Percentiles rank a stretch among this genome's conserved stretches.
Evolutionary conservation across 2,888 invertebrate species (phyloP).

Genomic region (Venustoraphidia nigricollis): DNA sequence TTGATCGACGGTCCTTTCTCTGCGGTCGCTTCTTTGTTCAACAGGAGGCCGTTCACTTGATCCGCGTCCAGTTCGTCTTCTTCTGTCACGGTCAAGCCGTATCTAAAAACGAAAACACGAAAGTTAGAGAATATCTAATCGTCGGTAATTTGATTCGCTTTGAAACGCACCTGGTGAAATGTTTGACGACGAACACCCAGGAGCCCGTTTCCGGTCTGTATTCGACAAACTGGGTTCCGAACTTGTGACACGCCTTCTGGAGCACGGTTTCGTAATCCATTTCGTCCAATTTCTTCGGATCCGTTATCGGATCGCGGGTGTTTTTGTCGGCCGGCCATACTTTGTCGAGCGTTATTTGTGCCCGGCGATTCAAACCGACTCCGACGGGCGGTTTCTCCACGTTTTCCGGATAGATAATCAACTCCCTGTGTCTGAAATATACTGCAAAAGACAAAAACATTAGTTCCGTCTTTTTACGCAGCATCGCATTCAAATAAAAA

Average conservation of each 20-base stretch:
- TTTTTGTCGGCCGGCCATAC: conserved; percentile 89
- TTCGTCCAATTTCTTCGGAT: conserved; percentile 54
- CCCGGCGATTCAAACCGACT: conserved; percentile 73
- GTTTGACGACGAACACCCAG: conserved; percentile 92
- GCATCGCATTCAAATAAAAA: neutral
- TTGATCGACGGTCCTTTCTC: conserved; percentile 18
- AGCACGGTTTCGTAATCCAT: conserved; percentile 80
- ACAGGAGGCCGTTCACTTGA: no score
- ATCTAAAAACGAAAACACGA: no score
- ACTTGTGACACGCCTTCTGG: conserved; percentile 67
- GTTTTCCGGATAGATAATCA: conserved; percentile 88
- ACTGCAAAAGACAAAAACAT: conserved; percentile 34
- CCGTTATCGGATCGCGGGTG: conserved; percentile 61
- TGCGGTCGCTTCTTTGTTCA: no score
- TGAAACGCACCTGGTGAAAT: conserved; percentile 83
- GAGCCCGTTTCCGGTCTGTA: conserved; percentile 91
- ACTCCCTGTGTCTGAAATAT: conserved; percentile 85
- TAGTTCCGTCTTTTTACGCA: no score
- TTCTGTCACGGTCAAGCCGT: conserved; percentile 59
- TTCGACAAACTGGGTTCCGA: conserved; percentile 84
- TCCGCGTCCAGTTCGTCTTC: conserved; percentile 45
- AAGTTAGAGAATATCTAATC: no score
- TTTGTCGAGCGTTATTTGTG: conserved; percentile 82
- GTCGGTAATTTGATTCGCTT: no score
- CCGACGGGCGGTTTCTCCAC: conserved; percentile 77